phyloP scores from a whole-genome alignment of 2,888 invertebrate genomes.

The Mycogona germanica region DNA sequence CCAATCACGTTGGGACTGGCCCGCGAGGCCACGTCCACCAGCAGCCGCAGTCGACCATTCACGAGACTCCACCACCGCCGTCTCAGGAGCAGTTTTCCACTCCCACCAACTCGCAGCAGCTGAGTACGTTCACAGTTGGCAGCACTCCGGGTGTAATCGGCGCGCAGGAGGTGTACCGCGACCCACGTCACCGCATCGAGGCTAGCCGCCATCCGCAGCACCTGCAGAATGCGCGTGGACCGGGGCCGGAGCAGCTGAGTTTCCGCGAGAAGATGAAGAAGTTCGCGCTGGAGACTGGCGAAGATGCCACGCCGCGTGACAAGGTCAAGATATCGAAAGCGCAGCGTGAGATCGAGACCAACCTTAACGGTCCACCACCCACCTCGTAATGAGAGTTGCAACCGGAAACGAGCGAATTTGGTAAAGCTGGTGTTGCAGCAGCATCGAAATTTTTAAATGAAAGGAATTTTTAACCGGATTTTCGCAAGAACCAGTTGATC shows the following conservation, averaged over 20 bases:
- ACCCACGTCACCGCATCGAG: conserved; percentile 77
- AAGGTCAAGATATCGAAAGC: conserved; percentile 93
- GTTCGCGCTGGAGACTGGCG: conserved; percentile 95
- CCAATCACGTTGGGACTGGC: not conserved
- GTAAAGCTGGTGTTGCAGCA: no score
- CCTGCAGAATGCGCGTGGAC: conserved; percentile 37
- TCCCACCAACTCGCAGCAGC: conserved; percentile 19
- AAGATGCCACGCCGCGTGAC: conserved; percentile 81
- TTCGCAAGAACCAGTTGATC: no score
- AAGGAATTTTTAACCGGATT: no score
- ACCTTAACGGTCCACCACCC: no score
- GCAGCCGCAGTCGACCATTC: not conserved
- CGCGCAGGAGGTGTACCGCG: conserved; percentile 95
- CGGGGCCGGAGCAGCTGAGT: conserved; percentile 80
- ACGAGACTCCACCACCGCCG: not conserved
- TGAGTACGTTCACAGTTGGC: conserved; percentile 35
- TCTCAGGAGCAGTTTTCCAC: conserved; percentile 10
- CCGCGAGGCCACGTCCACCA: no score
- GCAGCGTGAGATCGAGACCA: conserved; percentile 79
- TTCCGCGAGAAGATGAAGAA: conserved; percentile 99
- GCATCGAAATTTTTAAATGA: no score
- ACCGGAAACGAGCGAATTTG: no score
- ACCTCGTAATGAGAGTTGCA: no score
- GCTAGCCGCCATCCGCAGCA: conserved; percentile 59
- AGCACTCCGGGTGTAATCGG: conserved; percentile 94